These are phyloP conservation scores for Nephrotoma appendiculata DNA, from an alignment of 2,888 invertebrate species.

Conservation along the genomic window DNA sequence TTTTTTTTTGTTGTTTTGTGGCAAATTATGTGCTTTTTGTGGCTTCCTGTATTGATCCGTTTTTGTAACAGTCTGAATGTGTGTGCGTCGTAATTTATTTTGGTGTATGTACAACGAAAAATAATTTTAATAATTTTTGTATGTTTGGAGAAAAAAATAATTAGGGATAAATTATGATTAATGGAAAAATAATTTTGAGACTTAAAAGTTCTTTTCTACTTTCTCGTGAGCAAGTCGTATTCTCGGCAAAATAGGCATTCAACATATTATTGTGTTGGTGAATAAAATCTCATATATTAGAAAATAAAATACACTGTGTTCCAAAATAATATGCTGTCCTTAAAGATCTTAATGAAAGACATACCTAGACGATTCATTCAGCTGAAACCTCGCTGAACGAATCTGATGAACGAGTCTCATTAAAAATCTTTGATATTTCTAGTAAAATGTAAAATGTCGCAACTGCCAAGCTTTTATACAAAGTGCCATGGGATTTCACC, in stretches of 20 bases:
- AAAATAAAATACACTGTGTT: no score
- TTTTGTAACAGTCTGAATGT: not conserved
- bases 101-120: not conserved
- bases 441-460: no score
- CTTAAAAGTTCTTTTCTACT: not conserved
- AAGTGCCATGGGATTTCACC: no score
- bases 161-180: not conserved
- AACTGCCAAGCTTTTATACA: no score
- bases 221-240: not conserved
- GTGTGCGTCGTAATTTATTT: not conserved
- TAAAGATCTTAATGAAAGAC: no score
- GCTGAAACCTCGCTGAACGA: fast-evolving
- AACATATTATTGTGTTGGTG: not conserved
- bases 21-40: not conserved
- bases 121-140: not conserved
- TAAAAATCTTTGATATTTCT: no score
- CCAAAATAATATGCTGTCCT: no score
- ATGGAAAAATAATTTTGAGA: not conserved
- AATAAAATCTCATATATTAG: no score
- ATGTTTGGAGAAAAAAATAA: not conserved
- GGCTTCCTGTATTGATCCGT: not conserved
- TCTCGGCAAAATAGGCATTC: not conserved
- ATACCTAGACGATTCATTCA: no score
- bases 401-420: no score
- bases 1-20: not conserved